A percentile compares a stretch with the other conserved stretches of the same genome.
phyloP scores from a whole-genome alignment of 2,113 vertebrate species.

The Abramis brama region DNA sequence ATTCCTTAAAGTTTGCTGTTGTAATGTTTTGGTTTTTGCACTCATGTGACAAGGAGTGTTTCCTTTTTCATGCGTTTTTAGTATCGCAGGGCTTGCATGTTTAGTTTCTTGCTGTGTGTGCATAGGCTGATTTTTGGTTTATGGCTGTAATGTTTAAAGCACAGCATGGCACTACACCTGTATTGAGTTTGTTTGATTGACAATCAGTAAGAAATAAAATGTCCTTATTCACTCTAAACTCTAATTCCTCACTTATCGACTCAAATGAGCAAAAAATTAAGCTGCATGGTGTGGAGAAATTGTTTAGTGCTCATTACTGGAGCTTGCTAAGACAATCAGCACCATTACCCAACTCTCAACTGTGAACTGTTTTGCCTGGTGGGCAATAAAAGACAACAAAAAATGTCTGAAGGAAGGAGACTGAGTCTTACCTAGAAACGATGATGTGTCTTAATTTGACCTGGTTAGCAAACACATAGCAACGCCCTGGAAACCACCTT shows the following conservation, averaged over 20 bases:
- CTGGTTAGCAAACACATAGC: background rate
- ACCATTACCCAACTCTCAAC: background rate
- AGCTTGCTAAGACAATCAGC: background rate
- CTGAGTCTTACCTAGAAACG: background rate
- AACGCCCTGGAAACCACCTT: background rate
- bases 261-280: slow-evolving; percentile 1
- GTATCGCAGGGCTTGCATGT: slow-evolving; percentile 45
- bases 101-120: slow-evolving; percentile 16
- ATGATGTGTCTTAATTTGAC: background rate
- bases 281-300: slow-evolving; percentile 13
- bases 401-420: background rate
- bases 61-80: background rate
- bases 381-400: background rate
- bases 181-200: background rate
- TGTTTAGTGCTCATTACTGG: background rate
- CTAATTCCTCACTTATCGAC: background rate
- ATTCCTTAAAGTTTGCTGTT: slow-evolving; percentile 24
- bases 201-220: background rate
- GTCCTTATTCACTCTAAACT: background rate
- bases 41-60: slow-evolving; percentile 1
- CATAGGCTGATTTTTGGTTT: slow-evolving; percentile 16
- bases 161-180: slow-evolving; percentile 46
- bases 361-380: background rate
- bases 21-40: slow-evolving; percentile 1
- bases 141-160: slow-evolving; percentile 4